Base-by-base conservation (phyloP, 2,888 invertebrate species). In the Colostygia pectinataria region DNA sequence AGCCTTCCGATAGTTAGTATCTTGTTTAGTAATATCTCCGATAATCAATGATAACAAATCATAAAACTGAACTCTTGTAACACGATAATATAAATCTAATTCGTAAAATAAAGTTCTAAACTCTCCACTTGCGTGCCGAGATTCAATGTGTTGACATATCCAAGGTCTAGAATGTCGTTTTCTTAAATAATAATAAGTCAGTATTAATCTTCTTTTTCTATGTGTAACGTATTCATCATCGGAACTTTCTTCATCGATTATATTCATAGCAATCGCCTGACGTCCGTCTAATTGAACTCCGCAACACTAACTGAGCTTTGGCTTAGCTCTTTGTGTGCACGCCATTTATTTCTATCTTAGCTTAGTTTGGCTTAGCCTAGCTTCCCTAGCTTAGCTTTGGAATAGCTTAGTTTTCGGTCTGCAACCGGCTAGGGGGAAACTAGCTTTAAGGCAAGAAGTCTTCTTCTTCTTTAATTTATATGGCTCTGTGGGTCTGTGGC, bases 271-370 rank as follows among this genome's bases (percentile, higher is more conserved):
- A 18, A 40, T 12, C 47, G 46, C 31, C 39, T 39, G 39, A 39
- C 47, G 47, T 57, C 53, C 50, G 56, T 57, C 53, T 50, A 47
- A 50, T 45, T 53, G 38, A 55, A 55, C 53, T 46, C 33, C 47
- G 44, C 51, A 53, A 53, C 49, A 52, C 58, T 55, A 31, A 53
- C 55, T 52, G 46, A 54, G 54, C 54, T 59, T 56, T 59, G 34
- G 54, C 54, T 56, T 56, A 58, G 51, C 38, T 58, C 32, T 55
- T 55, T 20, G 54, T 58, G 58, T 58, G 58, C 51, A 53, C 53
- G 53, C 43, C 15, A 53, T 43, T 39, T 55, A 55, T 53, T 55
- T 51, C 45, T 44, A 34, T 7, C 23, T 36, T 43, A 37, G 18
- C 34, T 43, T 53, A 51, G 41, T 36, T 48, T 57, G 38, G 47